Base-by-base conservation (phyloP, 2,113 vertebrate genomes). In the Forbesichthys agassizii region DNA sequence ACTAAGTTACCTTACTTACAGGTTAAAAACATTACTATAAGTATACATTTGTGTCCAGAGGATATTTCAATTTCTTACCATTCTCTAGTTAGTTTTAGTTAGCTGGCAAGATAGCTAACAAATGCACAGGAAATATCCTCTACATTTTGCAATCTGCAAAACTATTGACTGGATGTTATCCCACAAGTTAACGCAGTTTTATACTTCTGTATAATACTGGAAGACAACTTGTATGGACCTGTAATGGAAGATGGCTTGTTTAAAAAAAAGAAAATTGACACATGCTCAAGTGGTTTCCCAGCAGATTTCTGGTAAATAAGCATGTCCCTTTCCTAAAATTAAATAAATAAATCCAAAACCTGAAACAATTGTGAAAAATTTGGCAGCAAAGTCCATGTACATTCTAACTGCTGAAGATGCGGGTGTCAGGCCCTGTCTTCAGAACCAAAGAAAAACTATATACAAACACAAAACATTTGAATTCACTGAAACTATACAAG, bases 221-320 rank as follows among this genome's bases (percentile, higher is more conserved):
- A 93, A 94, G 93, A 93, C 90, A 91, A 86, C 13, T 88, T 82
- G 90, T 90, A 69, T 90, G 90, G 10, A 82, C 75, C 82, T 51
- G 9, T 54, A n/a, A 13, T n/a, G 52, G 52, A 54, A 14, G n/a
- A 70, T 69, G n/a, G 27, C 27, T 27, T 27, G 27, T 27, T 27
- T 27, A 27, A 27, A 27, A 27, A 27, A 27, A 27, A 27, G 27
- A n/a, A n/a, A 14, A n/a, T n/a, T 54, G 52, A 54, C 56, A 58
- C 56, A 9, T 56, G 54, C 54, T 18, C 54, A 56, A 12, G 46
- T 16, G 46, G 46, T 48, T 48, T 64, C 18, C 48, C 48, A 51
- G 27, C 51, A 27, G 48, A 64, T 64, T 11, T 27, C 61, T 51
- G 60, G 13, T 64, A 64, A 51, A 36, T 66, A 59, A 77, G 51